A percentile compares a stretch with the other conserved stretches of the same genome.
Evolutionary conservation across 2,888 invertebrate species (phyloP).

Genomic region (Athalia cordata): DNA sequence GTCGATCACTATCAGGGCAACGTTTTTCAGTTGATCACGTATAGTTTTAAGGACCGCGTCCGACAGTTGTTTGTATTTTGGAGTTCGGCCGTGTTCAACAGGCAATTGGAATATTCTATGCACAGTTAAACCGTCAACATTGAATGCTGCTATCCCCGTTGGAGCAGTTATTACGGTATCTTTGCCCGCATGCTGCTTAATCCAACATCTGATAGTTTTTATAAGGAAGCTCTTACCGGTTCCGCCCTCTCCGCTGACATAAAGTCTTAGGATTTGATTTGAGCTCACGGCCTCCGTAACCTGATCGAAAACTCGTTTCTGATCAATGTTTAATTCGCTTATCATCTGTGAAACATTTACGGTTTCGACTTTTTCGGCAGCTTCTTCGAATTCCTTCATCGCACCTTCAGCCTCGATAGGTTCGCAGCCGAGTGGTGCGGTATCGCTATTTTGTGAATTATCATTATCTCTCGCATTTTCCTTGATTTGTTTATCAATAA

Average conservation of each 20-base stretch:
- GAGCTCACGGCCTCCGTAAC: constrained; percentile 36
- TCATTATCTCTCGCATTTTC: constrained; percentile 26
- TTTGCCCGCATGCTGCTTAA: constrained; percentile 53
- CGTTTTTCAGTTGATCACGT: constrained; percentile 55
- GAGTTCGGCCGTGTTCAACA: constrained; percentile 58
- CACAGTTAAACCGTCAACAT: constrained; percentile 60
- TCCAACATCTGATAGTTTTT: constrained; percentile 54
- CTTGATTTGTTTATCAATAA: constrained; percentile 30
- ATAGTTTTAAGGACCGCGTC: constrained; percentile 51
- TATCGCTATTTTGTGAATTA: not conserved
- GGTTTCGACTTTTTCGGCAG: constrained; percentile 48
- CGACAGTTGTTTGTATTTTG: constrained; percentile 56
- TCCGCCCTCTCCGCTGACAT: constrained; percentile 60
- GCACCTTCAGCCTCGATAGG: constrained; percentile 51
- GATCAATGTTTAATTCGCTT: constrained; percentile 54
- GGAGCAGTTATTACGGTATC: constrained; percentile 60
- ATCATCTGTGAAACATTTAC: constrained; percentile 53
- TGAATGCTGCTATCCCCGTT: constrained; percentile 62
- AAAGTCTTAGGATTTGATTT: constrained; percentile 49
- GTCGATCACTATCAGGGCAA: constrained; percentile 58
- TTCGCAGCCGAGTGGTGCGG: not conserved
- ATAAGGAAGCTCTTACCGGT: constrained; percentile 60
- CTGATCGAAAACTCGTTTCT: constrained; percentile 35
- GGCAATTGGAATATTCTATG: constrained; percentile 60
- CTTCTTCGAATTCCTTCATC: constrained; percentile 35